Evolutionary conservation across 92 coral and sea anemone genomes (phyloP), one percentile per base, ranked within the genome.

Genomic region (Palythoa heliodiscus): DNA sequence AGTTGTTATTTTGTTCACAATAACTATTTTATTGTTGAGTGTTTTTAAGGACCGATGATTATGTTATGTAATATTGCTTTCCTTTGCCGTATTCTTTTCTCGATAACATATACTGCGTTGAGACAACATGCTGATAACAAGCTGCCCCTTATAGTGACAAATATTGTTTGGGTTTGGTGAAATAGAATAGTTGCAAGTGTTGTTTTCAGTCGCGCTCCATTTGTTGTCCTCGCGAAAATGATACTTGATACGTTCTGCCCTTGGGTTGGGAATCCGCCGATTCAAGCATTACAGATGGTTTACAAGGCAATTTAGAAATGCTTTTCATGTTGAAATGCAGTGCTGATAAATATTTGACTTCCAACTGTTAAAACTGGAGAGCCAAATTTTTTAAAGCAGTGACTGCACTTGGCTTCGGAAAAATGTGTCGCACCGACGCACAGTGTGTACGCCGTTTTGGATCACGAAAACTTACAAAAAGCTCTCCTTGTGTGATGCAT

Each of bases 41-140:
- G 48, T 2, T 37, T 63, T 61, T 43, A 78, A 78, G 57, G 35
- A 29, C n/a, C 55, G 52, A 39, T 61, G 38, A 38, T 78, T 69
- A 61, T 43, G 52, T 54, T 25, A 53, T 14, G 40, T 54, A 63
- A 12, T 11, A 63, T 20, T 53, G 52, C 64, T 76, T 61, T 64
- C 47, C 39, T 78, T 61, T 78, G 55, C 38, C 17, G 29, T 64
- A 61, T 79, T 63, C 35, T 20, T 37, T 61, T 40, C 72, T 11
- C 54, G 15, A 13, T 23, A 66, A 39, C 55, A 79, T 38, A 79
- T 17, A 10, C n/a, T 79, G 10, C 57, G 61, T 63, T 79, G 60
- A 79, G 73, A 43, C 83, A 11, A 78, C 83, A 61, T 63, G 55
- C 83, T 64, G 83, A 79, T 79, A 79, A 79, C 83, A 79, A 64